Evolutionary conservation across 2,797 vertebrate species (phyloP).

Genomic region (Aldrovandia affinis): DNA sequence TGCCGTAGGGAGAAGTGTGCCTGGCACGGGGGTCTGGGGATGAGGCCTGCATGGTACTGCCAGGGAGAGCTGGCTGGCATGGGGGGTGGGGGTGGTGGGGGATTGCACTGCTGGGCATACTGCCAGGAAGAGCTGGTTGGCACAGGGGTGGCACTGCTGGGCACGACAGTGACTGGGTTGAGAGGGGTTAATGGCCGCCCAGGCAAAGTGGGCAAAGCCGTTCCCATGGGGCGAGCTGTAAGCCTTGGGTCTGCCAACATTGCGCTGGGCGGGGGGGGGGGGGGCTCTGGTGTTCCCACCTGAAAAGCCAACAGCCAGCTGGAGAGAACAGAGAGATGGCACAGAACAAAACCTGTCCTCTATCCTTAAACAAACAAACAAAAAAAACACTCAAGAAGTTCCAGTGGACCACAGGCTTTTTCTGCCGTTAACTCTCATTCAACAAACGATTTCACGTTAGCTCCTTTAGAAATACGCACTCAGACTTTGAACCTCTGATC

Average conservation of each 20-base stretch:
- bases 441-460: background rate
- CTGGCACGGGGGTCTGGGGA: constrained; percentile 10
- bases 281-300: background rate
- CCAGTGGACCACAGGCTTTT: background rate
- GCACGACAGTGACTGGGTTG: constrained; percentile 4
- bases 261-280: background rate
- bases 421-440: background rate
- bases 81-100: too few species aligned
- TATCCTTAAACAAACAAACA: background rate
- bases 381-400: background rate
- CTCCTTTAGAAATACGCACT: too few species aligned
- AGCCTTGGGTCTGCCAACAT: background rate
- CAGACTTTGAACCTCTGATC: too few species aligned
- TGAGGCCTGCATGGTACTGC: constrained; percentile 23
- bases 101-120: too few species aligned
- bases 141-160: background rate
- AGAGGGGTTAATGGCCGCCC: constrained; percentile 27
- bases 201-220: constrained; percentile 21
- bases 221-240: background rate
- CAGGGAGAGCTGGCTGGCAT: background rate
- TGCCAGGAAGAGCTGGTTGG: constrained; percentile 2
- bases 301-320: too few species aligned
- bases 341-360: background rate
- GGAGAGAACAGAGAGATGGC: background rate
- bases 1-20: constrained; percentile 1